These are phyloP conservation scores for Metellina segmentata DNA, from an alignment of 2,888 invertebrate genomes.

Conservation along the genomic window DNA sequence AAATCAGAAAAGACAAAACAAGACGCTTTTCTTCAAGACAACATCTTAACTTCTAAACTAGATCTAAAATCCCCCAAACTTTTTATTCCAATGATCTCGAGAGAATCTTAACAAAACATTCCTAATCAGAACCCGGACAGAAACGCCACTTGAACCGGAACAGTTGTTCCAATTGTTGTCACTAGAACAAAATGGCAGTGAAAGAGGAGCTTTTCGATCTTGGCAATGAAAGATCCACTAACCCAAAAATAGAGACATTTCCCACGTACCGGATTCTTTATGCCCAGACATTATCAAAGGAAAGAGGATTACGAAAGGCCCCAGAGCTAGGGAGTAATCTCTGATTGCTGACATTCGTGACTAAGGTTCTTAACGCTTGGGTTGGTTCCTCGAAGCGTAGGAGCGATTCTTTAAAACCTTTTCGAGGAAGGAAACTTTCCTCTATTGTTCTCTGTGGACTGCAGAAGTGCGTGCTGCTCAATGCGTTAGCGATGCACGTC, in stretches of 20 bases:
- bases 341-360: neutral
- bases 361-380: neutral
- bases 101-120: neutral
- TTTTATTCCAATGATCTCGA: neutral
- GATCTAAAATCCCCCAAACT: no score
- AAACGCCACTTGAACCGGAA: slow-evolving; percentile 29
- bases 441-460: neutral
- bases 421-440: neutral
- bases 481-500: no score
- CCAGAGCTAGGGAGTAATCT: neutral
- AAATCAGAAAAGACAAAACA: no score
- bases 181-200: slow-evolving; percentile 24
- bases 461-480: neutral
- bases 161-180: slow-evolving; percentile 36
- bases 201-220: slow-evolving; percentile 23
- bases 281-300: slow-evolving; percentile 2
- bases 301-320: slow-evolving; percentile 14
- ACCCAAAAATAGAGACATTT: slow-evolving; percentile 39
- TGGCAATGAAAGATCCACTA: slow-evolving; percentile 38
- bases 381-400: neutral
- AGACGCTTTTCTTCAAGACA: no score
- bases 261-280: slow-evolving; percentile 17
- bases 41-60: no score
- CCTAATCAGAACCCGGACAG: slow-evolving; percentile 21
- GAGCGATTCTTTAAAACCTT: neutral